Evolutionary conservation across 1,140 invertebrate genomes (phyloP).

Genomic region (Himalopsyche phryganea): DNA sequence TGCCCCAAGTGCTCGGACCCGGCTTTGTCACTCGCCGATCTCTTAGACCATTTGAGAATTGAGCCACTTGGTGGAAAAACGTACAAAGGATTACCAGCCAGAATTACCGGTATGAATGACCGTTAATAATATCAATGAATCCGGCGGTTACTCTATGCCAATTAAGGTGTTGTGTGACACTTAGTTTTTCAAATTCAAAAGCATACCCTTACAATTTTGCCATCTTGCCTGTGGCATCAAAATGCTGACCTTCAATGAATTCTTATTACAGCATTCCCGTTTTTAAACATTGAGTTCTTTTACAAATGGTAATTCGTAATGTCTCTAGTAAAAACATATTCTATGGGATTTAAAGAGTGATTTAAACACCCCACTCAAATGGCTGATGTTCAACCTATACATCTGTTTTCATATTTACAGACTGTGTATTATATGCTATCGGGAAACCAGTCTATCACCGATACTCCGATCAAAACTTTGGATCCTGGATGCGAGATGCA

Average conservation of each 20-base stretch:
- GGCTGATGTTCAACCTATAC: no score
- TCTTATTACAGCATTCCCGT: no score
- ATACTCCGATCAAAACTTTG: conserved; percentile 68
- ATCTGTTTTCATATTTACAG: no score
- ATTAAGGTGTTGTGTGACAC: no score
- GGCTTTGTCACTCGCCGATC: conserved; percentile 53
- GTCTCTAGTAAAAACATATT: no score
- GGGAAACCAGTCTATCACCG: conserved; percentile 89
- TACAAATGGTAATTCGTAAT: no score
- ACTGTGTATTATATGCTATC: conserved; percentile 82
- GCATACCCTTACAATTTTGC: conserved; percentile 33
- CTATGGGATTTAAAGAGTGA: no score
- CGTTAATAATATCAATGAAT: conserved; percentile 10
- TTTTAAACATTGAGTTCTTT: no score
- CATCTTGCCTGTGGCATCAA: conserved; percentile 40
- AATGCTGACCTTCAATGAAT: no score
- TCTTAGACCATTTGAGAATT: conserved; percentile 56
- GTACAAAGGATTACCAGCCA: conserved; percentile 56
- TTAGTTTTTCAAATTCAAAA: no score
- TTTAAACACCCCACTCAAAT: no score
- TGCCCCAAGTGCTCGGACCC: conserved; percentile 61
- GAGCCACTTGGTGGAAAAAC: conserved; percentile 55
- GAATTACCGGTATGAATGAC: conserved; percentile 52
- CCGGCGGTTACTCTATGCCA: neutral
- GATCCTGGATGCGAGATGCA: conserved; percentile 84